Evolutionary conservation across 2,113 vertebrate genomes (phyloP), one percentile per base, ranked within the genome.

Genomic region (Scomber colias): DNA sequence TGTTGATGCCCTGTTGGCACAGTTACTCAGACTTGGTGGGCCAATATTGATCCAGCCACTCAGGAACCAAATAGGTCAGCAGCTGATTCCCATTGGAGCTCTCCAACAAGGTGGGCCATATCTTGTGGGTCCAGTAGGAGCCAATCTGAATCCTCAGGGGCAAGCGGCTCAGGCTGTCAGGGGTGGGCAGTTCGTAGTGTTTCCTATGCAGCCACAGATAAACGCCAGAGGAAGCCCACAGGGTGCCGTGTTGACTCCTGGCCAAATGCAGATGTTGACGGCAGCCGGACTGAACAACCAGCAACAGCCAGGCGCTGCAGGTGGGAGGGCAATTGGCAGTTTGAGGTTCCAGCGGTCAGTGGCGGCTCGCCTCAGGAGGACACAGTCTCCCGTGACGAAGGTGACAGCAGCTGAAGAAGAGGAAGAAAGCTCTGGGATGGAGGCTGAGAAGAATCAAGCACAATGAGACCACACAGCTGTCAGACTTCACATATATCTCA

Each of bases 361-460:
- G 31, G 78, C 82, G 16, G 72, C 89, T 44, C 84, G 82, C 14
- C 84, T 87, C 21, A 68, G 81, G 76, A 83, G 79, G 69, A 84
- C 62, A 3, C 83, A 79, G 19, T 0, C 68, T 62, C 67, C 65
- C 0, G 48, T 10, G 73, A 73, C 45, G 51, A 88, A 82, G 76
- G 56, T 16, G 63, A 76, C 30, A 71, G 68, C 55, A 2, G 27
- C 67, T 11, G 83, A 90, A 64, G 91, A 90, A 9, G 87, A 90
- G 48, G 92, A 92, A 40, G 91, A 93, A 56, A 75, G 73, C 44
- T 94, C 94, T 2, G 93, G 93, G 61, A 78, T 79, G 79, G 85
- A 86, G 27, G 30, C 9, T 5, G 72, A 86, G 54, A 75, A 76
- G 55, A 80, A 69, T 27, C 57, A 61, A 72, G 49, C 14, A 15